Percentiles rank a stretch among this genome's conserved stretches.
phyloP scores from a whole-genome alignment of 1,140 invertebrate species.

The Drosophila pallidifrons region DNA sequence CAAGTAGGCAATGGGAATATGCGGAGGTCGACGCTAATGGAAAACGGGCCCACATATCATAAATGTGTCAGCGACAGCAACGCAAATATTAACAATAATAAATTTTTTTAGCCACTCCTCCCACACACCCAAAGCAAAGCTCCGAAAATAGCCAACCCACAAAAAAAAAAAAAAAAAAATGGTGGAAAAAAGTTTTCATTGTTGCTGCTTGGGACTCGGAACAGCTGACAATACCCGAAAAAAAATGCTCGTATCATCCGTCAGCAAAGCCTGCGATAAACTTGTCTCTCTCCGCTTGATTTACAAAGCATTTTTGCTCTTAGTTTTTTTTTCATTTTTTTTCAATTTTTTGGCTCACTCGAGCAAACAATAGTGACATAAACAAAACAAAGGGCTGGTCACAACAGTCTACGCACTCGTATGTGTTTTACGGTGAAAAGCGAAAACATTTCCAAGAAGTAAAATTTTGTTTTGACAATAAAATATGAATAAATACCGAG shows the following conservation, averaged over 20 bases:
- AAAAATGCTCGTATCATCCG: slow-evolving; percentile 17
- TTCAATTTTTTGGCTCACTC: slow-evolving; percentile 19
- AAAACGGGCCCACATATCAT: slow-evolving; percentile 38
- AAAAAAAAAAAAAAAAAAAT: slow-evolving; percentile 26
- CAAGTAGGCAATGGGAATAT: slow-evolving; percentile 28
- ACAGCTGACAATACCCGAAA: slow-evolving; percentile 56
- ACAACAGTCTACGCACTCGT: slow-evolving; percentile 4
- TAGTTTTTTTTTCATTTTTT: slow-evolving; percentile 41
- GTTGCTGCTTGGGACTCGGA: slow-evolving; percentile 52
- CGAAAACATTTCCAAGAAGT: slow-evolving; percentile 1
- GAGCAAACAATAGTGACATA: slow-evolving; percentile 5
- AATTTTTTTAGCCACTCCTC: slow-evolving; percentile 33
- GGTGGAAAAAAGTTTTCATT: slow-evolving; percentile 30
- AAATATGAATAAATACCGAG: slow-evolving; percentile 24
- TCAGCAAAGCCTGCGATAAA: slow-evolving; percentile 55
- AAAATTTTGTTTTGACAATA: slow-evolving; percentile 22
- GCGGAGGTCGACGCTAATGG: slow-evolving; percentile 9
- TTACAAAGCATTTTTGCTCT: slow-evolving; percentile 50
- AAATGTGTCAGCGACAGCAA: slow-evolving; percentile 49
- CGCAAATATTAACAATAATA: slow-evolving; percentile 55
- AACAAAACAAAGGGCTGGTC: slow-evolving; percentile 11
- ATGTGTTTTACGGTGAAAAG: slow-evolving; percentile 4
- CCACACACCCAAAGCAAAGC: background rate
- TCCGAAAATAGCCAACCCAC: slow-evolving; percentile 31
- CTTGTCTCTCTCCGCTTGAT: slow-evolving; percentile 58